Conservation (phyloP, 1,140 invertebrate species). For the Patella vulgata region DNA sequence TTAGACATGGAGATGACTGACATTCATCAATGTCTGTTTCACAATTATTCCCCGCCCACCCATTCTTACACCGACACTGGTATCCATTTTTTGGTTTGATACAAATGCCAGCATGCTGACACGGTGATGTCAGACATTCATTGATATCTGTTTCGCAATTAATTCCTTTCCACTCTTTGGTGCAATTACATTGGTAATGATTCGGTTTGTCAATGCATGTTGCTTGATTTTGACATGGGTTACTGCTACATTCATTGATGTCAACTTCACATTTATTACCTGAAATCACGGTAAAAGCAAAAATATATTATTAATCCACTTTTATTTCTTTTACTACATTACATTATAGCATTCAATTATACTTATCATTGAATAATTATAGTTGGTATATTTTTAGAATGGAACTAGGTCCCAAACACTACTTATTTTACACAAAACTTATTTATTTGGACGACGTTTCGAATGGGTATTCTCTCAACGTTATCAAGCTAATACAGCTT, state of each 20-base stretch:
- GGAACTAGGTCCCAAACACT: too few relatives aligned
- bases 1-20: slow-evolving; percentile 80
- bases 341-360: too few relatives aligned
- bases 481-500: too few relatives aligned
- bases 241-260: slow-evolving; percentile 76
- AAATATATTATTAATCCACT: too few relatives aligned
- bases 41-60: slow-evolving; percentile 68
- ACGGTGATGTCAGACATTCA: slow-evolving; percentile 61
- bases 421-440: too few relatives aligned
- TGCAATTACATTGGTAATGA: slow-evolving; percentile 90
- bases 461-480: too few relatives aligned
- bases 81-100: slow-evolving; percentile 53
- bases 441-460: too few relatives aligned
- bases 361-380: too few relatives aligned
- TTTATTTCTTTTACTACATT: slow-evolving; percentile 88
- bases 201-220: slow-evolving; percentile 91
- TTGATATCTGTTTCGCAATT: slow-evolving; percentile 80
- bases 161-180: slow-evolving; percentile 78
- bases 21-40: slow-evolving; percentile 69
- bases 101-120: slow-evolving; percentile 59
- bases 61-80: slow-evolving; percentile 74
- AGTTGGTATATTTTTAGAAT: too few relatives aligned
- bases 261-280: slow-evolving; percentile 90
- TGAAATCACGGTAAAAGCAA: slow-evolving; percentile 76
- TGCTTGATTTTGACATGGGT: slow-evolving; percentile 88